Evolutionary conservation across 2,888 invertebrate genomes (phyloP).

Genomic region (Ferrisia virgata): DNA sequence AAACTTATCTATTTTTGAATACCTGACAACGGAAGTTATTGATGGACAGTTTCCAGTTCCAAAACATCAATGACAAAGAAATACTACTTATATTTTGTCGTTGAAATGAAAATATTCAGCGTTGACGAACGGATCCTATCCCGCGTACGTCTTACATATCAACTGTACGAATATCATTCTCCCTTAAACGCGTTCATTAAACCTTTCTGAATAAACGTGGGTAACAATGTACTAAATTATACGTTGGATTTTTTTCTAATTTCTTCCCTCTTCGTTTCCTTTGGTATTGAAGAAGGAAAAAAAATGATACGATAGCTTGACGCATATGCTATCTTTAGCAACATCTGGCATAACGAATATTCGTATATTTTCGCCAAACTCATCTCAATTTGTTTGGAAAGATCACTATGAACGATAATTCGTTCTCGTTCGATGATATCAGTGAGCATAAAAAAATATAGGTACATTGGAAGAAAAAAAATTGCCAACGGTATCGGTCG

Average conservation of each 20-base stretch:
- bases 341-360: conserved; percentile 13
- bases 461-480: not conserved
- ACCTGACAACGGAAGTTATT: not conserved
- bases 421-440: conserved; percentile 3
- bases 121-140: not conserved
- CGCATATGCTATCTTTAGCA: not conserved
- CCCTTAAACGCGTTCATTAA: not conserved
- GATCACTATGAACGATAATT: not conserved
- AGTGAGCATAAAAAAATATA: not conserved
- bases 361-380: not conserved
- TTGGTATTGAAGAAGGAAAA: not conserved
- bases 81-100: no score
- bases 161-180: no score
- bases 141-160: no score
- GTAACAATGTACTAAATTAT: not conserved
- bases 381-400: conserved; percentile 7
- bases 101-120: not conserved
- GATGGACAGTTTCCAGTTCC: not conserved
- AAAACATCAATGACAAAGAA: not conserved
- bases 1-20: not conserved
- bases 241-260: not conserved
- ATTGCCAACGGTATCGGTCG: conserved; percentile 5
- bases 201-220: not conserved
- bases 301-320: not conserved
- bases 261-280: not conserved